Base-by-base conservation (phyloP, 2,888 invertebrate genomes). In the Lasioglossum calceatum region DNA sequence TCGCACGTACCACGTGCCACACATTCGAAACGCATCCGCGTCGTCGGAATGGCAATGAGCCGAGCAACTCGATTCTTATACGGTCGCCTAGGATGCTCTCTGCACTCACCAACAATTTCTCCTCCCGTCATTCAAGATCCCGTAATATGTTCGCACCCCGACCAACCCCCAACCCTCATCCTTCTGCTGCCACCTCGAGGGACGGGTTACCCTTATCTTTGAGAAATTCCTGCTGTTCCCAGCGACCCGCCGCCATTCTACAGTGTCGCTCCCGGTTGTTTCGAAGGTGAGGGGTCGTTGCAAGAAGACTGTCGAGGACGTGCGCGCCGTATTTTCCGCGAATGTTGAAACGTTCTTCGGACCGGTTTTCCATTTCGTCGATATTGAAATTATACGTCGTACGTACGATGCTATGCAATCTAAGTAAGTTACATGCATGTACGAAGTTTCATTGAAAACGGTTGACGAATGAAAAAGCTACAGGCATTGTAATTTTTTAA, bases 111-210 rank as follows among this genome's bases (percentile, higher is more conserved):
- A 50, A 85, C 89, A 86, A 88, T 89, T 88, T 86, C 84, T 86
- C 86, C 81, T 75, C 19, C 76, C 81, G 77, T 71, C 82, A 70
- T 50, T 76, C 78, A 73, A 42, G 64, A 54, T 54, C 67, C 67
- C 47, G 78, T 82, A 89, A 88, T 84, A 88, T 86, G 92, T 92
- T 90, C 92, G 81, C 81, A 47, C 81, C 83, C 44, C 82, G 47
- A 47, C 47, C 50, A 50, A 54, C 23, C 86, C 71, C 85, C 71
- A 58, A 71, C 79, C 77, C 67, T 36, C 44, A 4, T 70, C 39
- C n/a, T 42, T 42, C 70, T n/a, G 10, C 54, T 54, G 54, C 54
- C 54, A 54, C 23, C 70, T 44, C 39, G 72, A 74, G 70, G 50
- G 72, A 82, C 85, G 81, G 81, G 87, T 91, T 87, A 84, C 87